Evolutionary conservation across 2,113 vertebrate species (phyloP), one percentile per base, ranked within the genome.

Genomic region (Catagonus wagneri): DNA sequence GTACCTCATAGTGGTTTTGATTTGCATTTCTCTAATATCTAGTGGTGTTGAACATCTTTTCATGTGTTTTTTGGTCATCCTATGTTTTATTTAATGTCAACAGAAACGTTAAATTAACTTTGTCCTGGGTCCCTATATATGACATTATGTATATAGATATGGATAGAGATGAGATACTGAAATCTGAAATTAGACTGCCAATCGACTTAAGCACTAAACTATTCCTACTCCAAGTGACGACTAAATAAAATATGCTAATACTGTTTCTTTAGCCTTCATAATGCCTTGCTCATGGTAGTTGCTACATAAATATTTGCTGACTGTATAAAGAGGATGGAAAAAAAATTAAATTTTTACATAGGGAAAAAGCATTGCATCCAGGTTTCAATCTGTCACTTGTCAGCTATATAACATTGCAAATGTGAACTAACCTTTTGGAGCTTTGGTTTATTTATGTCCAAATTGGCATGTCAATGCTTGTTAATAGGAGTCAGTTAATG

Each of bases 111-210:
- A 74, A 27, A 71, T 69, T 56, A 69, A 19, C 23, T 79, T 80
- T 90, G 6, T 50, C 7, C 27, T 52, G 65, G 50, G 44, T 79
- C 39, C 58, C 11, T 79, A 23, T 36, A n/a, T 56, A 36, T 79
- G 9, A 3, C 44, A 44, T 56, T 56, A 56, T 56, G 14, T 56
- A 56, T 56, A 56, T 56, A 56, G 11, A 4, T 50, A 29, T 17
- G 25, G 6, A n/a, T 4, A 52, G 5, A 56, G n/a, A 34, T 44
- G 8, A 81, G 61, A 84, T 76, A 29, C 22, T 93, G 65, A 79
- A 84, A 75, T 91, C 10, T 89, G 75, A 96, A 83, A 94, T 83
- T 25, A 44, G 50, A 66, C 14, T 36, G 32, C 44, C 79, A 27
- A 5, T 32, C 68, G 39, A 6, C 29, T 36, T 79, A 76, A 50